phyloP scores from a whole-genome alignment of 2,888 invertebrate genomes.

The Oscheius onirici region DNA sequence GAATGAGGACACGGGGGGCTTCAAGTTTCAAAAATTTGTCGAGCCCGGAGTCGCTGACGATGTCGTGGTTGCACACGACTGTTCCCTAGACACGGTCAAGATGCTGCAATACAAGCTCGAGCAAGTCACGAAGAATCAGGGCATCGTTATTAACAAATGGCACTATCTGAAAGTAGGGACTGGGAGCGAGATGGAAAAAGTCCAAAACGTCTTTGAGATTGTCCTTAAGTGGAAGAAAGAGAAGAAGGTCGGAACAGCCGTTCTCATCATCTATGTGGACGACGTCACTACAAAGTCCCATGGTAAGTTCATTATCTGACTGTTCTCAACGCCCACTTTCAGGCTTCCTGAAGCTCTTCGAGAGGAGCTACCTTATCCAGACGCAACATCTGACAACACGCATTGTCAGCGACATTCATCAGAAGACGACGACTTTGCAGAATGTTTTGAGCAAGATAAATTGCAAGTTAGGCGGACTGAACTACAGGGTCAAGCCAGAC shows the following conservation, averaged over 20 bases:
- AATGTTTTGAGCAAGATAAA: constrained; percentile 46
- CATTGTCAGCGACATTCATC: background rate
- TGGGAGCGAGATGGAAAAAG: background rate
- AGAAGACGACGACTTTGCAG: background rate
- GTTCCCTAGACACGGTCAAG: background rate
- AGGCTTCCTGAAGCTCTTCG: constrained; percentile 40
- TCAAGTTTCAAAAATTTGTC: background rate
- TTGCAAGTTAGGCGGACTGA: constrained; percentile 38
- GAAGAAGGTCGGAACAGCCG: background rate
- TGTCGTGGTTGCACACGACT: constrained; percentile 3
- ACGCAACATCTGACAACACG: constrained; percentile 39
- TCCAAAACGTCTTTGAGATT: background rate
- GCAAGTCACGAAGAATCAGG: background rate
- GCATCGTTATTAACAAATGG: background rate
- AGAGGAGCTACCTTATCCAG: constrained; percentile 20
- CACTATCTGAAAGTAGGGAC: background rate
- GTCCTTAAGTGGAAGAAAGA: background rate
- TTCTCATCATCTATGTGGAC: background rate
- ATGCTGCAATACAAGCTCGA: background rate
- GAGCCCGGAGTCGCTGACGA: background rate
- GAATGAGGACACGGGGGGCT: background rate
- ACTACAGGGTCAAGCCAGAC: constrained; percentile 36
- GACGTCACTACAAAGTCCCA: background rate
- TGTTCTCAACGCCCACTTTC: background rate
- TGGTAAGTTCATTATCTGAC: background rate